A percentile compares a stretch with the other conserved stretches of the same genome.
Evolutionary conservation across 2,113 vertebrate genomes (phyloP).

Genomic region (Epinephelus cyanopodus): DNA sequence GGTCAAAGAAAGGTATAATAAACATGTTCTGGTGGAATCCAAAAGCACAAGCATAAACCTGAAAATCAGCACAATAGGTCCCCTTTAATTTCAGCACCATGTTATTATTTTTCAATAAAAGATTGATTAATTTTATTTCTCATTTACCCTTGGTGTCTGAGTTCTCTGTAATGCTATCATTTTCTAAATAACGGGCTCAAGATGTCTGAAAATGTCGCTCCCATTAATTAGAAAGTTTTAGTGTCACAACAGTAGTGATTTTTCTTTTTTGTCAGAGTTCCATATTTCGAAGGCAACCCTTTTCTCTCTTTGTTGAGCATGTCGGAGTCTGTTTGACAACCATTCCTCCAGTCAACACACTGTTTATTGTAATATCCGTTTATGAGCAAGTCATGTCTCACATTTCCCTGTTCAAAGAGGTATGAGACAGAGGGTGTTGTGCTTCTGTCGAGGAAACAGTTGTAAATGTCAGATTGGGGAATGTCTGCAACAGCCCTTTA

Average conservation of each 20-base stretch:
- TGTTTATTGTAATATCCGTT: slow-evolving; percentile 34
- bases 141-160: neutral
- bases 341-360: neutral
- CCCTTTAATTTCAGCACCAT: neutral
- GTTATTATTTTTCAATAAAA: neutral
- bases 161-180: neutral
- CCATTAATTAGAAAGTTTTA: slow-evolving; percentile 35
- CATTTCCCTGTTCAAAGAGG: slow-evolving; percentile 11
- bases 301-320: slow-evolving; percentile 10
- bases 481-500: slow-evolving; percentile 19
- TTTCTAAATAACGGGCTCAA: slow-evolving; percentile 19
- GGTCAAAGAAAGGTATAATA: no score
- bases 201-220: slow-evolving; percentile 13
- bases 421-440: neutral
- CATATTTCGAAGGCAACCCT: neutral
- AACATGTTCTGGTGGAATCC: no score
- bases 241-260: slow-evolving; percentile 11
- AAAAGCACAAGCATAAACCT: no score
- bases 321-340: slow-evolving; percentile 35
- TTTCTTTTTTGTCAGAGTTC: neutral
- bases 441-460: slow-evolving; percentile 7
- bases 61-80: no score
- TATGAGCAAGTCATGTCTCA: slow-evolving; percentile 11
- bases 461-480: slow-evolving; percentile 51
- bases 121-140: neutral